A percentile compares a stretch with the other conserved stretches of the same genome.
Evolutionary conservation across 2,113 vertebrate species (phyloP).

Genomic region (Rhinogobius similis): DNA sequence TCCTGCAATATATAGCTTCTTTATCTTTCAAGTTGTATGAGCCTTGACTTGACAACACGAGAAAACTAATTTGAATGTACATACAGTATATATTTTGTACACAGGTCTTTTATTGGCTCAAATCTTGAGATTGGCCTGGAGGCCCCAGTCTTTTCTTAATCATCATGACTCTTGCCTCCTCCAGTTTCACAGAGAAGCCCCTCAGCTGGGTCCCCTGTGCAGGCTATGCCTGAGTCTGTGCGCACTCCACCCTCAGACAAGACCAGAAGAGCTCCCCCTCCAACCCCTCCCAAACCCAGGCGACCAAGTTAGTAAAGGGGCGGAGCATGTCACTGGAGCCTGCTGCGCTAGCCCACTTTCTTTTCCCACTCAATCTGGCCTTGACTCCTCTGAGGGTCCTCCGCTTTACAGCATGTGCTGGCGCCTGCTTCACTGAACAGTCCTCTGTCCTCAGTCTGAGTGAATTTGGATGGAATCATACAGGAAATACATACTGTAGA

Average conservation of each 20-base stretch:
- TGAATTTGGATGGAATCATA: constrained; percentile 10
- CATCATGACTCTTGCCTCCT: constrained; percentile 63
- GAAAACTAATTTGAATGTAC: neutral
- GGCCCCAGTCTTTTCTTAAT: constrained; percentile 36
- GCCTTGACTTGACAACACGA: neutral
- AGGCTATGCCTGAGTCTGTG: constrained; percentile 75
- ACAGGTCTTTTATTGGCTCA: neutral
- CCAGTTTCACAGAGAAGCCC: constrained; percentile 67
- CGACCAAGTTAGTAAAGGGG: constrained; percentile 84
- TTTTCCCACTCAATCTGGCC: constrained; percentile 29
- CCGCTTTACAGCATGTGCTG: constrained; percentile 74
- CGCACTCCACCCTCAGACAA: constrained; percentile 78
- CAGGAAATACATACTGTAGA: too few species aligned
- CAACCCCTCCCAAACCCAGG: constrained; percentile 83
- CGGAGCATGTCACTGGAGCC: constrained; percentile 42
- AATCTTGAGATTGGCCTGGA: neutral
- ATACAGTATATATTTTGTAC: neutral
- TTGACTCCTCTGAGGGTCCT: constrained; percentile 10
- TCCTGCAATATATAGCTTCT: neutral
- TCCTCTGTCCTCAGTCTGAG: constrained; percentile 31
- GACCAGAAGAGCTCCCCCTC: constrained; percentile 80
- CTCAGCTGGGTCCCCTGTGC: constrained; percentile 71
- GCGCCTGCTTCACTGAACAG: constrained; percentile 52
- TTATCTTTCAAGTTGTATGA: neutral
- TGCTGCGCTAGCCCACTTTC: constrained; percentile 58